Conservation (phyloP, 2,113 vertebrate genomes). For the Eubucco bourcierii region DNA sequence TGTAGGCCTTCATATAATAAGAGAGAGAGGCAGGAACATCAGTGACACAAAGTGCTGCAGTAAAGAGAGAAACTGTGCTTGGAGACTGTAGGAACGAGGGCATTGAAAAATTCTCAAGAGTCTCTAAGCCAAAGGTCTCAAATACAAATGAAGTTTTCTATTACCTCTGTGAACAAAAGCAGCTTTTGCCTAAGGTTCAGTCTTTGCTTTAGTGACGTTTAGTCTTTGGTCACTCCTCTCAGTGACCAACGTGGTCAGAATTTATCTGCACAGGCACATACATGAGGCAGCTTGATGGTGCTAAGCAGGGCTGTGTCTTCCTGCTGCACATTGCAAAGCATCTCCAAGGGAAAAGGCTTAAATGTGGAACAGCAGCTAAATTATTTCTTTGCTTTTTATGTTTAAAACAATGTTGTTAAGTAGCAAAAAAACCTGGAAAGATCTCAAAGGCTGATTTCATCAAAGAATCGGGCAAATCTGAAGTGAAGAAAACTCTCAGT, state of each 20-base stretch:
- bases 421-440: background rate
- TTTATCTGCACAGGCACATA: background rate
- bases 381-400: background rate
- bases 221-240: background rate
- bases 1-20: background rate
- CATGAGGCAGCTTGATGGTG: background rate
- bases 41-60: background rate
- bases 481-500: background rate
- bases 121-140: background rate
- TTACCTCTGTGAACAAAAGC: accelerated
- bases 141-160: background rate
- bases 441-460: background rate
- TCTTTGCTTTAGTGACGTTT: background rate
- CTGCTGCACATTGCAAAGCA: background rate
- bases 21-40: background rate
- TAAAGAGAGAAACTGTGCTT: background rate
- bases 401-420: background rate
- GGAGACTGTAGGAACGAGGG: background rate
- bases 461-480: background rate
- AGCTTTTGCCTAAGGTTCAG: background rate
- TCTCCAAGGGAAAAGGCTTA: background rate
- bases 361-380: background rate
- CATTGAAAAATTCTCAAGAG: background rate
- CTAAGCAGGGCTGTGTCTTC: background rate
- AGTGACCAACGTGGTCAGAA: background rate